Conservation (phyloP, 2,113 vertebrate species). For the Lycocorax pyrrhopterus region DNA sequence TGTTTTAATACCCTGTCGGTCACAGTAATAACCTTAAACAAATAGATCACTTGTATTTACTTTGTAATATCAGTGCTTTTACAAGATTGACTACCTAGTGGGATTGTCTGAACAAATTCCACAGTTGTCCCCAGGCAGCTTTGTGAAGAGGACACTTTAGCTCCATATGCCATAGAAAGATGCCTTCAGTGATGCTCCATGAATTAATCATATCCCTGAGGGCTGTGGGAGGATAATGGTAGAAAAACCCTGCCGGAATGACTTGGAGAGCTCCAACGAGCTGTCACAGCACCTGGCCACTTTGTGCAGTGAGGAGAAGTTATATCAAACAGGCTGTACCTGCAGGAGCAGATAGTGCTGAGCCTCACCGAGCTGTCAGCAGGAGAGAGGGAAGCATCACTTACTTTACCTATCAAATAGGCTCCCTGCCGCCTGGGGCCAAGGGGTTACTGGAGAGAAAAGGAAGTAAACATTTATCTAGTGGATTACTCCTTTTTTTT, state of each 20-base stretch:
- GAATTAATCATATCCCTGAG: constrained; percentile 69
- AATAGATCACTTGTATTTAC: constrained; percentile 76
- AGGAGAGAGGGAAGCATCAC: background rate
- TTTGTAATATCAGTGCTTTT: constrained; percentile 76
- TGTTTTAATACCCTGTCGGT: constrained; percentile 71
- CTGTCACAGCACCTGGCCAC: constrained; percentile 54
- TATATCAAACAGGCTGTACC: background rate
- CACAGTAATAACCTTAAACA: constrained; percentile 77
- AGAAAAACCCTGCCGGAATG: constrained; percentile 11
- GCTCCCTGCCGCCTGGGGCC: background rate
- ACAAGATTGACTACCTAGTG: constrained; percentile 72
- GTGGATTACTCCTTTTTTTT: background rate
- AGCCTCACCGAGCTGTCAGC: background rate
- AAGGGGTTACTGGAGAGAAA: background rate
- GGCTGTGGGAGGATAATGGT: constrained; percentile 52
- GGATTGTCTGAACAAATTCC: constrained; percentile 74
- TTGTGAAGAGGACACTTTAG: constrained; percentile 66
- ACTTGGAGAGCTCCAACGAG: constrained; percentile 37
- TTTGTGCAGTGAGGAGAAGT: constrained; percentile 23
- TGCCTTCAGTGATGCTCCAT: constrained; percentile 56
- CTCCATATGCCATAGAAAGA: constrained; percentile 61
- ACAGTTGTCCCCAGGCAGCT: constrained; percentile 65
- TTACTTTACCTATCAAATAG: background rate
- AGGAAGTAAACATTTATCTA: constrained; percentile 4
- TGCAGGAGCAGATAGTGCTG: background rate